Conservation (phyloP, 1,140 invertebrate genomes). For the Apolygus lucorum region DNA sequence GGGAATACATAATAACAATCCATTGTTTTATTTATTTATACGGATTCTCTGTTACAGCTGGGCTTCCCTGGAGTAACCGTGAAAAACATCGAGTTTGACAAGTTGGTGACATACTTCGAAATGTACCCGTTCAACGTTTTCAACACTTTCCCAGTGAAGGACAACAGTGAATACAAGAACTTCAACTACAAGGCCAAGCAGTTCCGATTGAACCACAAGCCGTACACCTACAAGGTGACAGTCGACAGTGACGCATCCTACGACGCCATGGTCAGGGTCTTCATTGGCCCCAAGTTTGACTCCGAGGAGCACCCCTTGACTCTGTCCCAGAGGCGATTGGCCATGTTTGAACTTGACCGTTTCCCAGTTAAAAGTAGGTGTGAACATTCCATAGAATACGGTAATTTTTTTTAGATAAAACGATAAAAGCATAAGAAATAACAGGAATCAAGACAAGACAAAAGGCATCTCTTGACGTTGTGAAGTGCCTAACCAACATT, state of each 20-base stretch:
- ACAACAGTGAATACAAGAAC: constrained; percentile 54
- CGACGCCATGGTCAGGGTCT: constrained; percentile 51
- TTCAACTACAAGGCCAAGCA: constrained; percentile 45
- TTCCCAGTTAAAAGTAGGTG: constrained; percentile 34
- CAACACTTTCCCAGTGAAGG: constrained; percentile 44
- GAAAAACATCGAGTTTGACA: constrained; percentile 47
- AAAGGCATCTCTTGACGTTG: too few relatives aligned
- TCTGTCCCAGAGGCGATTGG: constrained; percentile 30
- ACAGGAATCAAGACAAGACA: too few relatives aligned
- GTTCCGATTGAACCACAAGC: constrained; percentile 50
- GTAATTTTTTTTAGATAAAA: too few relatives aligned
- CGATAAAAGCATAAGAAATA: neutral
- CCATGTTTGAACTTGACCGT: constrained; percentile 39
- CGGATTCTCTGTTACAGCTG: constrained; percentile 43
- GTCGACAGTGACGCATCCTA: constrained; percentile 47
- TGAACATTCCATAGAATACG: too few relatives aligned
- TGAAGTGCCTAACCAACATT: too few relatives aligned
- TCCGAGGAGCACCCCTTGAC: constrained; percentile 42
- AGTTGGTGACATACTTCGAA: constrained; percentile 24
- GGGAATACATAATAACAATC: neutral
- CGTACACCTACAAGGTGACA: constrained; percentile 51
- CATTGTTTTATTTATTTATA: neutral
- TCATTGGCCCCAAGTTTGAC: constrained; percentile 60
- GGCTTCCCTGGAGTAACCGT: constrained; percentile 52
- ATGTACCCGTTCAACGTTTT: constrained; percentile 19